Percentiles rank a stretch among this genome's conserved stretches.
Evolutionary conservation across 1,140 invertebrate species (phyloP).

Genomic region (Teleogryllus occipitalis): DNA sequence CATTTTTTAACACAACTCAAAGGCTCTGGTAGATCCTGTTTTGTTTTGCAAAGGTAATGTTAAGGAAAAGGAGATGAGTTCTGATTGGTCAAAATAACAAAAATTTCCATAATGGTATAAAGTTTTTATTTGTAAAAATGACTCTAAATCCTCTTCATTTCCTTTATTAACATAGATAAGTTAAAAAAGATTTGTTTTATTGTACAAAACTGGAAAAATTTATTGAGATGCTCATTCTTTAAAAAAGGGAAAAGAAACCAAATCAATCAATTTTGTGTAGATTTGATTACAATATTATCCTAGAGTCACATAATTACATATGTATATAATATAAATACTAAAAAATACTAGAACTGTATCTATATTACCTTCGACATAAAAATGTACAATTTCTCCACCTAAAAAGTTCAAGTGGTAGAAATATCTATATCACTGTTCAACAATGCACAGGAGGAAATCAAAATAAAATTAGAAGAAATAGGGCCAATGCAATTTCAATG

Average conservation of each 20-base stretch:
- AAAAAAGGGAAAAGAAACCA: background rate
- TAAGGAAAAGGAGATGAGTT: too few relatives aligned
- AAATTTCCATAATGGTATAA: background rate
- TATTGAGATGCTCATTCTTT: background rate
- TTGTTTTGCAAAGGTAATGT: too few relatives aligned
- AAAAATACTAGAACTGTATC: conserved; percentile 12
- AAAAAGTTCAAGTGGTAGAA: conserved; percentile 22
- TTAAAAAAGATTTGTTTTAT: background rate
- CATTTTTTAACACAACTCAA: too few relatives aligned
- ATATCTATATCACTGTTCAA: conserved; percentile 12
- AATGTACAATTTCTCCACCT: conserved; percentile 17
- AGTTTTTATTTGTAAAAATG: background rate
- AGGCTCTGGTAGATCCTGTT: too few relatives aligned
- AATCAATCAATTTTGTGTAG: conserved; percentile 11
- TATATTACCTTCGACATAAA: conserved; percentile 15
- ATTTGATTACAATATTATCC: conserved; percentile 10
- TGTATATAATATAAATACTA: conserved; percentile 24
- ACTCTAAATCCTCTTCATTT: background rate
- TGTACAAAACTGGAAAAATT: background rate
- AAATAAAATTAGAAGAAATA: conserved; percentile 9
- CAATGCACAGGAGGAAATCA: background rate
- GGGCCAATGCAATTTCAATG: conserved; percentile 6
- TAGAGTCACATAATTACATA: conserved; percentile 22
- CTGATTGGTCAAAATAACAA: too few relatives aligned
- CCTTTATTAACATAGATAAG: background rate